Evolutionary conservation across 2,797 vertebrate species (phyloP).

Genomic region (Cygnus olor): DNA sequence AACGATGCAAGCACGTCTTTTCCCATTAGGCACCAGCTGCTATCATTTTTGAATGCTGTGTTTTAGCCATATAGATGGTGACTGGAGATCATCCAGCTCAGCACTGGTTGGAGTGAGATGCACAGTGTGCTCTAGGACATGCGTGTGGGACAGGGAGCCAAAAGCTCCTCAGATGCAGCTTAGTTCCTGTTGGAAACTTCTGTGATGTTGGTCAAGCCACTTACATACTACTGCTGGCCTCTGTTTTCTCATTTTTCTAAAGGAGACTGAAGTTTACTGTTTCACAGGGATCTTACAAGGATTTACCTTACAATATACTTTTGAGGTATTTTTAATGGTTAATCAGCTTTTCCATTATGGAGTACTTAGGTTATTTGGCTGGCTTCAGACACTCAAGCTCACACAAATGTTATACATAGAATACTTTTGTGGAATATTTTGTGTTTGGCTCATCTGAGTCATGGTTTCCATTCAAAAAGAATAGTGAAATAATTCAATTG

Average conservation of each 20-base stretch:
- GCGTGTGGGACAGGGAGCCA: background rate
- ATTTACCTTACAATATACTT: slow-evolving; percentile 60
- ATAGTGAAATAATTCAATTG: slow-evolving; percentile 18
- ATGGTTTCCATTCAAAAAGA: slow-evolving; percentile 48
- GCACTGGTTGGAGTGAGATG: background rate
- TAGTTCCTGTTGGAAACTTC: slow-evolving; percentile 14
- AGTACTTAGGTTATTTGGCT: slow-evolving; percentile 60
- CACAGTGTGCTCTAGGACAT: background rate
- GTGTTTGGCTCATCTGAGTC: slow-evolving; percentile 64
- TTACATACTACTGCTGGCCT: slow-evolving; percentile 10
- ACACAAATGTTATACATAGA: slow-evolving; percentile 61
- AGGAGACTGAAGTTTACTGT: slow-evolving; percentile 4
- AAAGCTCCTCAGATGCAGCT: background rate
- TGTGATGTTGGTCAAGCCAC: background rate
- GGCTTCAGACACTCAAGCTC: slow-evolving; percentile 30
- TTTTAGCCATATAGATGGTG: background rate
- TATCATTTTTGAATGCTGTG: background rate
- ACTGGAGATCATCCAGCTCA: background rate
- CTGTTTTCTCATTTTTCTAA: slow-evolving; percentile 22
- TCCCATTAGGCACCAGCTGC: background rate
- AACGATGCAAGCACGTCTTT: background rate
- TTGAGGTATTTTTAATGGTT: slow-evolving; percentile 48
- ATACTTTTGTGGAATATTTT: slow-evolving; percentile 55
- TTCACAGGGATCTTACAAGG: slow-evolving; percentile 25
- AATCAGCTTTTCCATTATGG: slow-evolving; percentile 69